Evolutionary conservation across 2,888 invertebrate genomes (phyloP), one percentile per base, ranked within the genome.

Genomic region (Coenonympha arcania): DNA sequence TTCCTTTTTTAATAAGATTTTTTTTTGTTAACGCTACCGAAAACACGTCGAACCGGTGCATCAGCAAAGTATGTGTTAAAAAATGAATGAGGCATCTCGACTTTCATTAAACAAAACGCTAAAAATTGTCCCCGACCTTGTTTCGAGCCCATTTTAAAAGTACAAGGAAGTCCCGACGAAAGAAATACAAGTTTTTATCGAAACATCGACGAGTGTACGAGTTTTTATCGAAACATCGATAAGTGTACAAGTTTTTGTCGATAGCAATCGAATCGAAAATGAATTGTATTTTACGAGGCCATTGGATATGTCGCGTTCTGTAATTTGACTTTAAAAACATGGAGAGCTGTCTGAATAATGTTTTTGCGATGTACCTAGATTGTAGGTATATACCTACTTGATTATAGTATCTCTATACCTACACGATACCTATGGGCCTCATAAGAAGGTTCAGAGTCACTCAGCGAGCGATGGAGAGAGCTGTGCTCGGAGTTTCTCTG

Each of bases 21-120:
- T 31, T 33, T 33, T 30, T 20, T 34, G 44, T 16, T 15, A 9
- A 34, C 44, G 16, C 44, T 44, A 44, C 34, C 34, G 4, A 24
- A 22, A 48, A 33, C 43, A 33, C 20, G 50, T 39, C 18, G 8
- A 24, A 43, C 53, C 46, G 46, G 52, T 50, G 37, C 8, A 26
- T n/a, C n/a, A 41, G 42, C 41, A 28, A 42, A 37, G n/a, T 50
- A 53, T 53, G 46, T 50, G 42, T 39, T 26, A 37, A 28, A 47
- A 51, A 42, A 49, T 26, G 49, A 37, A 49, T 36, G 48, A 50
- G 53, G 26, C 50, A 47, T 53, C 42, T 13, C 39, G 46, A 47
- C 50, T 50, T 47, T 53, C 50, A 39, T 53, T 46, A 42, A 50
- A 50, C 42, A 44, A 34, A 44, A 44, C 11, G 44, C 34, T 34